These are phyloP conservation scores for Embidobia sp. DNA, from an alignment of 2,888 invertebrate species.

Conservation along the genomic window DNA sequence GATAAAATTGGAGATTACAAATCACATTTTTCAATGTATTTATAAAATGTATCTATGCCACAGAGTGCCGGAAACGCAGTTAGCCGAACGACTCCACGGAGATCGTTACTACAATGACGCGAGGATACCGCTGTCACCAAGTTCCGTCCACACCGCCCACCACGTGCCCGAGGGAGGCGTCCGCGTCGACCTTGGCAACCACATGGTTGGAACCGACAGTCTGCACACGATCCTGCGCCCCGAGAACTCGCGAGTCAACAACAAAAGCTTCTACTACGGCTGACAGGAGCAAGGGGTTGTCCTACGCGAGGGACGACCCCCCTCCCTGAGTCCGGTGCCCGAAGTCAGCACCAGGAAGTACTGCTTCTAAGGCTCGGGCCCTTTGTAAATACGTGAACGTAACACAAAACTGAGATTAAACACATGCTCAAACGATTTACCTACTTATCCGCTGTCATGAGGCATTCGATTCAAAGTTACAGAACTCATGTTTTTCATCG, in stretches of 20 bases:
- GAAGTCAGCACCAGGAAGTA: constrained; percentile 80
- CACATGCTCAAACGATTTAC: constrained; percentile 56
- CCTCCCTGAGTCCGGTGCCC: constrained; percentile 77
- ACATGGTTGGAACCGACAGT: constrained; percentile 80
- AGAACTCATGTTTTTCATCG: background rate
- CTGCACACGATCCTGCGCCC: constrained; percentile 77
- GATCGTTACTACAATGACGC: constrained; percentile 77
- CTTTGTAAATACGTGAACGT: constrained; percentile 46
- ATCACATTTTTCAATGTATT: too few species aligned
- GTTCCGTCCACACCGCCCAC: constrained; percentile 64
- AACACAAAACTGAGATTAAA: constrained; percentile 44
- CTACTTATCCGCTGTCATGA: constrained; percentile 36
- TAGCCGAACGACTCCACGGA: constrained; percentile 78
- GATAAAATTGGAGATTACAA: too few species aligned
- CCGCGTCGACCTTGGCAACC: constrained; percentile 79
- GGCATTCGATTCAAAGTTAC: constrained; percentile 18
- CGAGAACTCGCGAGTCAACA: constrained; percentile 78
- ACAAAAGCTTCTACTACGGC: constrained; percentile 85
- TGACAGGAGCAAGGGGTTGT: constrained; percentile 85
- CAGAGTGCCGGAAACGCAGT: constrained; percentile 78
- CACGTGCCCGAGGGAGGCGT: constrained; percentile 69
- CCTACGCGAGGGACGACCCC: constrained; percentile 76
- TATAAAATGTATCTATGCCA: too few species aligned
- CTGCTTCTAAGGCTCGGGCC: constrained; percentile 74
- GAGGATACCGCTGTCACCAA: constrained; percentile 77